Percentiles rank a stretch among this genome's conserved stretches.
phyloP scores from a whole-genome alignment of 2,888 invertebrate genomes.

The Cephus pygmeus region DNA sequence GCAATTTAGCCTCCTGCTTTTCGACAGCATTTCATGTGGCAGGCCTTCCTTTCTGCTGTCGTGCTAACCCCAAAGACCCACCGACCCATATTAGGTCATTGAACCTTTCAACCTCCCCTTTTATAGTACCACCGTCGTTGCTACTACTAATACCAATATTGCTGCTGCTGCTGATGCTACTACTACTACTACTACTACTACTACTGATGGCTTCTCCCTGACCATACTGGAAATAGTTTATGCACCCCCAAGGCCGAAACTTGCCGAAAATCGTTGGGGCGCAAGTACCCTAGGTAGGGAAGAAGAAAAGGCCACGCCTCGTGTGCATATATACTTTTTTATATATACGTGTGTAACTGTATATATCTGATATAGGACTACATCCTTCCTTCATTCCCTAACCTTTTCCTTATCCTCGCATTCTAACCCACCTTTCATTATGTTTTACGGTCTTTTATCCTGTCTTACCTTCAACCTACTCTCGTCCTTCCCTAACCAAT shows the following conservation, averaged over 20 bases:
- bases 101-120: slow-evolving; percentile 23
- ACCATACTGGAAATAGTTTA: neutral
- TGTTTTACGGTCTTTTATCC: neutral
- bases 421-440: neutral
- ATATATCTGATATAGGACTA: neutral
- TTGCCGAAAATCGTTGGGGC: slow-evolving; percentile 23
- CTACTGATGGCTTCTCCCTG: slow-evolving; percentile 6
- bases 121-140: neutral
- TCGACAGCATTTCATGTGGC: neutral
- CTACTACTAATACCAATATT: neutral
- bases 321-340: neutral
- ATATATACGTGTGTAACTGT: neutral
- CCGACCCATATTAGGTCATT: slow-evolving; percentile 43
- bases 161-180: neutral
- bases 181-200: neutral
- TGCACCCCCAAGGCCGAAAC: slow-evolving; percentile 19
- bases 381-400: neutral
- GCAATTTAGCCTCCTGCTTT: neutral
- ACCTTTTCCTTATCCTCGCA: neutral
- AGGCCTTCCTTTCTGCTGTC: neutral
- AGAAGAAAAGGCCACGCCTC: slow-evolving; percentile 25
- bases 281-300: slow-evolving; percentile 10
- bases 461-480: neutral
- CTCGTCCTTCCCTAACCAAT: neutral
- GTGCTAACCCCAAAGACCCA: slow-evolving; percentile 31